Evolutionary conservation across 2,797 vertebrate species (phyloP).

Genomic region (Pterois miles): DNA sequence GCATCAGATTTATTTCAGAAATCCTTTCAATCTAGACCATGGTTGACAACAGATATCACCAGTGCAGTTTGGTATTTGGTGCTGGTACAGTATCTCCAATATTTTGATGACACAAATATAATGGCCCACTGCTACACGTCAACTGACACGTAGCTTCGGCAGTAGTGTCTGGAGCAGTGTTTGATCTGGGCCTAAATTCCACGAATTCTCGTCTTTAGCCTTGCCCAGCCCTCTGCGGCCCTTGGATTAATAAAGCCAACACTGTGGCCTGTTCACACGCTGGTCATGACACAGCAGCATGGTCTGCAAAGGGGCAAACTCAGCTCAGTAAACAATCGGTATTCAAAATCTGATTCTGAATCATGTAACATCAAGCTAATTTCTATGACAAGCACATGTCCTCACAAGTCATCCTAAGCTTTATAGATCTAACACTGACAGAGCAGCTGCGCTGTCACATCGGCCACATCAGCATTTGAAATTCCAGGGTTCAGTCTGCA

Average conservation of each 20-base stretch:
- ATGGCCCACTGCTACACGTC: neutral
- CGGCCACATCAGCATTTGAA: conserved; percentile 25
- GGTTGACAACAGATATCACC: neutral
- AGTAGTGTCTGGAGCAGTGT: neutral
- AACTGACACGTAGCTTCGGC: neutral
- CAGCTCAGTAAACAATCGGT: neutral
- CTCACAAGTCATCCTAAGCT: neutral
- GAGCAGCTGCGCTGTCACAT: neutral
- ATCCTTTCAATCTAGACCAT: neutral
- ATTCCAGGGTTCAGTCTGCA: conserved; percentile 8
- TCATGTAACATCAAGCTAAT: neutral
- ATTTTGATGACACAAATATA: neutral
- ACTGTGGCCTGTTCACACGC: conserved; percentile 63
- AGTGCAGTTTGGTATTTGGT: neutral
- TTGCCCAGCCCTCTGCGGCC: conserved; percentile 22
- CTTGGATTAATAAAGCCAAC: conserved; percentile 78
- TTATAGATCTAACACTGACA: neutral
- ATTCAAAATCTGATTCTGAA: neutral
- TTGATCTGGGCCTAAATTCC: conserved; percentile 61
- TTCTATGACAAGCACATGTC: neutral
- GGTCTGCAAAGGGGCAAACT: neutral
- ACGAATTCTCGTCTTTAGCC: conserved; percentile 60
- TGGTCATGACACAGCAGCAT: conserved; percentile 31
- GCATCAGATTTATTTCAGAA: accelerated
- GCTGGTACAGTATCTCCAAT: neutral